Percentiles rank a stretch among this genome's conserved stretches.
These are phyloP conservation scores for Osmoderma eremita DNA, from an alignment of 2,888 invertebrate species.

Conservation along the genomic window DNA sequence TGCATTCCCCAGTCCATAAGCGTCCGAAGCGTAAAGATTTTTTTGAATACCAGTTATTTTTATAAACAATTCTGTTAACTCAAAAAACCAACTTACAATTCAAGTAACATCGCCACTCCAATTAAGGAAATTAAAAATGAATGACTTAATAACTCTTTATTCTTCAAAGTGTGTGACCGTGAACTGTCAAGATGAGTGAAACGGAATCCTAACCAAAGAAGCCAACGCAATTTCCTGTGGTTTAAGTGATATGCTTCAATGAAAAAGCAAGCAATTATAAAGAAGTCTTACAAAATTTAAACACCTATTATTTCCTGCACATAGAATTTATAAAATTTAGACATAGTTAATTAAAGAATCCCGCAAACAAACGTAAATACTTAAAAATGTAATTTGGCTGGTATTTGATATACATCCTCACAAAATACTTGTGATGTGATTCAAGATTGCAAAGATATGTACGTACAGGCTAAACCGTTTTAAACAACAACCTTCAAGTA, in stretches of 20 bases:
- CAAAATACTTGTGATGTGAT: no score
- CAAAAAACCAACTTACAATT: not conserved
- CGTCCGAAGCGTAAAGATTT: not conserved
- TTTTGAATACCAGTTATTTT: not conserved
- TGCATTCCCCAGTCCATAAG: no score
- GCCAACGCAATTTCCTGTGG: constrained; percentile 36
- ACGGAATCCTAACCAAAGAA: constrained; percentile 25
- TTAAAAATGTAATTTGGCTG: no score
- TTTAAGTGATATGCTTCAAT: constrained; percentile 33
- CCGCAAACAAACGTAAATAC: no score
- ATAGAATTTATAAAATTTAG: not conserved
- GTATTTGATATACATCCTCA: no score
- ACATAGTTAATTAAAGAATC: not conserved
- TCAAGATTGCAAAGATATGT: no score
- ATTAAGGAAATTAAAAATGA: constrained; percentile 7
- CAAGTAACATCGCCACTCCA: not conserved
- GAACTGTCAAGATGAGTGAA: constrained; percentile 33
- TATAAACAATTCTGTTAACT: not conserved
- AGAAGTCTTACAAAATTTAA: not conserved
- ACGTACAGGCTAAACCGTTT: no score
- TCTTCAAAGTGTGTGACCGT: constrained; percentile 32
- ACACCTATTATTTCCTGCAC: not conserved
- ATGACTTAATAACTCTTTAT: constrained; percentile 15
- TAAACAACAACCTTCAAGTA: no score
- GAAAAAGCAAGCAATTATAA: constrained; percentile 39